These are phyloP conservation scores for Amblyteles armatorius DNA, from an alignment of 2,888 invertebrate genomes.

Conservation along the genomic window DNA sequence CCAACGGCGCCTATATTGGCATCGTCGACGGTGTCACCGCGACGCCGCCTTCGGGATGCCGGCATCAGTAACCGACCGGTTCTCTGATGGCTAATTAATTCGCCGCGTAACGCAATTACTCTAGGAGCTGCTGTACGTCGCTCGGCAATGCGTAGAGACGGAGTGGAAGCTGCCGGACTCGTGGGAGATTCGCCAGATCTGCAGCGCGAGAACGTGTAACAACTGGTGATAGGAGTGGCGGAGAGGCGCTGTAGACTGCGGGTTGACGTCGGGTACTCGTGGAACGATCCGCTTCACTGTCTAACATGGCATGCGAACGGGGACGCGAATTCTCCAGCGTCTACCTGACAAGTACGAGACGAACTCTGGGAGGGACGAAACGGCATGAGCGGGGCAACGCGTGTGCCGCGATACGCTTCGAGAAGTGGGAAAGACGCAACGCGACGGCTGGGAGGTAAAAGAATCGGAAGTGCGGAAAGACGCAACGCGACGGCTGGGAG, in stretches of 20 bases:
- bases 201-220: conserved; percentile 53
- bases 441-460: not conserved
- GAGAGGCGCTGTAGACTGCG: conserved; percentile 63
- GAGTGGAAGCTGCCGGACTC: conserved; percentile 43
- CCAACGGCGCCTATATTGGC: conserved; percentile 22
- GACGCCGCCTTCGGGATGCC: conserved; percentile 68
- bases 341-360: conserved; percentile 27
- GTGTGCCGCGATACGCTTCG: not conserved
- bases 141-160: conserved; percentile 21
- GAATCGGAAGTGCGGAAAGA: not conserved
- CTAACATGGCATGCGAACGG: conserved; percentile 31
- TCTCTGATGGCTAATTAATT: conserved; percentile 80
- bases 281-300: conserved; percentile 63
- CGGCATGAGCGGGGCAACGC: not conserved
- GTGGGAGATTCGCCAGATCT: conserved; percentile 59
- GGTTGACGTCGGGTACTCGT: conserved; percentile 67
- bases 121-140: conserved; percentile 55
- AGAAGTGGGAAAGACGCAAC: not conserved
- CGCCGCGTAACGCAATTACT: conserved; percentile 80
- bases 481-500: not conserved
- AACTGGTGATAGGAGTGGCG: conserved; percentile 27
- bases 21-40: conserved; percentile 66
- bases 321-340: conserved; percentile 25
- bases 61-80: conserved; percentile 72
- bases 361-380: not conserved